phyloP scores from a whole-genome alignment of 64 coral and sea anemone species.

The Actinia tenebrosa region DNA sequence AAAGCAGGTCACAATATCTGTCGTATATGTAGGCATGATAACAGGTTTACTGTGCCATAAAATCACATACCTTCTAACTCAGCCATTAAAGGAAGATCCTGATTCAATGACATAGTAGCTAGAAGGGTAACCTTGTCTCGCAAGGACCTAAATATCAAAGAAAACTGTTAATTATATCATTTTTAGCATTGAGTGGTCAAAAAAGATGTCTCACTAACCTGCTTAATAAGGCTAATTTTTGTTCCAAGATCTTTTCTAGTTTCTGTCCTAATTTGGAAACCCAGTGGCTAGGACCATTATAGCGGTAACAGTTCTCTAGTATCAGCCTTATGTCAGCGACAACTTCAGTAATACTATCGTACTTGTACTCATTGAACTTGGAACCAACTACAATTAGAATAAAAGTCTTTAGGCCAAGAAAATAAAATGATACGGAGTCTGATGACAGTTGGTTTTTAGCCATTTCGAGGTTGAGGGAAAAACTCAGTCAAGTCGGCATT shows the following conservation, averaged over 20 bases:
- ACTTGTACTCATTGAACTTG: slow-evolving; percentile 82
- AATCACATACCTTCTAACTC: slow-evolving; percentile 5
- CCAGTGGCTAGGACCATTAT: slow-evolving; percentile 92
- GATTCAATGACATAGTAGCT: slow-evolving; percentile 81
- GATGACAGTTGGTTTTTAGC: too few species aligned
- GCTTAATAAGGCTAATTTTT: slow-evolving; percentile 91
- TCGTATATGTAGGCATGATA: too few species aligned
- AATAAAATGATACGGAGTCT: too few species aligned
- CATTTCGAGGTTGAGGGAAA: too few species aligned
- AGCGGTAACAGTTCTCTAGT: slow-evolving; percentile 92
- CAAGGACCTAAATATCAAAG: slow-evolving; percentile 51
- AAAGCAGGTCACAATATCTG: too few species aligned
- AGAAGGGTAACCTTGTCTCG: slow-evolving; percentile 83
- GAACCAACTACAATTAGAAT: slow-evolving; percentile 68
- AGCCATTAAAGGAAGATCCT: slow-evolving; percentile 6
- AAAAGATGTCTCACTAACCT: slow-evolving; percentile 29
- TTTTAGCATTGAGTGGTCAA: too few species aligned
- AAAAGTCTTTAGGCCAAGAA: neutral
- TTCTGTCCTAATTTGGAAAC: slow-evolving; percentile 95
- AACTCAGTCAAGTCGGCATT: too few species aligned
- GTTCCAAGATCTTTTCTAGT: slow-evolving; percentile 90
- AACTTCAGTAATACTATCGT: slow-evolving; percentile 89
- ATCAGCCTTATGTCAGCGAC: slow-evolving; percentile 86
- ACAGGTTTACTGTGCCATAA: too few species aligned
- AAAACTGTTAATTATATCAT: too few species aligned